A percentile compares a stretch with the other conserved stretches of the same genome.
phyloP scores from a whole-genome alignment of 2,797 vertebrate species.

The Manis pentadactyla region DNA sequence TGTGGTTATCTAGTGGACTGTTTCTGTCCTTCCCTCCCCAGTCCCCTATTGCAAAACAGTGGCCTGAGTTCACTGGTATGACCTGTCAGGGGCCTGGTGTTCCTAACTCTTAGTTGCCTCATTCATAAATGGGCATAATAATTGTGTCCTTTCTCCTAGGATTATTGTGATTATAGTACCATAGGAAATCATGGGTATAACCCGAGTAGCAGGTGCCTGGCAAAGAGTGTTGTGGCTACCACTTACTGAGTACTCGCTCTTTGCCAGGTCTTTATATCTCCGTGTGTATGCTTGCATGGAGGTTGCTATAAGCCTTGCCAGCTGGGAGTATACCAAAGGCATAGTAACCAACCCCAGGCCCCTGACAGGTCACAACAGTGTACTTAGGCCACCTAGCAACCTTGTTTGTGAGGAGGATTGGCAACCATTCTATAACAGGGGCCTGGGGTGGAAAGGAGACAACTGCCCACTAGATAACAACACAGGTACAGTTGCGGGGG shows the following conservation, averaged over 20 bases:
- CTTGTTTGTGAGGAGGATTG: not conserved
- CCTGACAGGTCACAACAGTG: not conserved
- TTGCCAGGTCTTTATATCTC: not conserved
- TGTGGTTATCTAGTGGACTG: not conserved
- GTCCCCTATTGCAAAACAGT: not conserved
- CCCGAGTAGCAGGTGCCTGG: not conserved
- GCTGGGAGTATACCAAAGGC: not conserved
- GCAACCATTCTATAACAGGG: conserved; percentile 27
- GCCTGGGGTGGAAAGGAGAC: not conserved
- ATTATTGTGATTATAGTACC: not conserved
- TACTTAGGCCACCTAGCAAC: not conserved
- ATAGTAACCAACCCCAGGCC: not conserved
- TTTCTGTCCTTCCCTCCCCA: not conserved
- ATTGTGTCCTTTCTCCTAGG: not conserved
- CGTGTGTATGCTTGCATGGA: not conserved
- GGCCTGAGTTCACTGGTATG: not conserved
- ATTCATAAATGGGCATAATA: not conserved
- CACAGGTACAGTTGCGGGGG: not conserved
- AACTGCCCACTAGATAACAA: not conserved
- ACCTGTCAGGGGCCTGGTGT: not conserved
- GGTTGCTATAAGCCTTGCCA: not conserved
- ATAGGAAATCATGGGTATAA: not conserved
- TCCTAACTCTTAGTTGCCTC: not conserved
- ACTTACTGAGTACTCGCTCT: not conserved
- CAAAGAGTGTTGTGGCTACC: not conserved